Conservation (phyloP, 2,113 vertebrate genomes). For the Sebastes fasciatus region DNA sequence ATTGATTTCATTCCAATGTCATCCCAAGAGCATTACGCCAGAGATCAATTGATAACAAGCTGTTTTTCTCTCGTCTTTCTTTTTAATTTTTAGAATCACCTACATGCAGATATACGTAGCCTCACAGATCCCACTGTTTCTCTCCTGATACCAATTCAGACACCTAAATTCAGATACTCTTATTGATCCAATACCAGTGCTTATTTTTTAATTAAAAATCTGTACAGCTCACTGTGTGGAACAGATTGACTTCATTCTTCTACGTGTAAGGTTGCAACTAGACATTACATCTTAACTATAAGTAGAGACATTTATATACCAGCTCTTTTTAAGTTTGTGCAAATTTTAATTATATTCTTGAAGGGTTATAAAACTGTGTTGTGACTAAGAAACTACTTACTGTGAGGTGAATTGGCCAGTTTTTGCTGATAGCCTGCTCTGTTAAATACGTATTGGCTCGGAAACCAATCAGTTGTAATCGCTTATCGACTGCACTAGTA, state of each 20-base stretch:
- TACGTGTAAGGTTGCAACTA: not conserved
- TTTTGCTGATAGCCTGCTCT: constrained; percentile 25
- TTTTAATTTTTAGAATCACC: not conserved
- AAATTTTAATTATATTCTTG: constrained; percentile 15
- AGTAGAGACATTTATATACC: not conserved
- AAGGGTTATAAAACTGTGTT: constrained; percentile 10
- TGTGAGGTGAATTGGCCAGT: constrained; percentile 2
- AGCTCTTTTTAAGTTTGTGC: not conserved
- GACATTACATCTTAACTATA: not conserved
- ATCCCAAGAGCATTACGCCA: not conserved
- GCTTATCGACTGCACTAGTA: not conserved
- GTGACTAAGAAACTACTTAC: constrained; percentile 11
- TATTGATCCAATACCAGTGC: not conserved
- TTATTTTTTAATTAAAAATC: constrained; percentile 29
- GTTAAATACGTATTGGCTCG: constrained; percentile 9
- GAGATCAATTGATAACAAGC: constrained; percentile 7
- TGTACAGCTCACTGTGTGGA: constrained; percentile 8
- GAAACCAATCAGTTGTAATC: constrained; percentile 23
- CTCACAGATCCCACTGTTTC: not conserved
- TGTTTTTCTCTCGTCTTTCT: not conserved
- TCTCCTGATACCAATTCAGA: not conserved
- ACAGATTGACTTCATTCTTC: constrained; percentile 26
- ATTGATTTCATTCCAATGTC: constrained; percentile 14
- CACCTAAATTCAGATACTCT: not conserved
- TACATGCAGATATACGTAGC: not conserved